These are phyloP conservation scores for Apotomis turbidana DNA, from an alignment of 2,888 invertebrate genomes.

Conservation along the genomic window DNA sequence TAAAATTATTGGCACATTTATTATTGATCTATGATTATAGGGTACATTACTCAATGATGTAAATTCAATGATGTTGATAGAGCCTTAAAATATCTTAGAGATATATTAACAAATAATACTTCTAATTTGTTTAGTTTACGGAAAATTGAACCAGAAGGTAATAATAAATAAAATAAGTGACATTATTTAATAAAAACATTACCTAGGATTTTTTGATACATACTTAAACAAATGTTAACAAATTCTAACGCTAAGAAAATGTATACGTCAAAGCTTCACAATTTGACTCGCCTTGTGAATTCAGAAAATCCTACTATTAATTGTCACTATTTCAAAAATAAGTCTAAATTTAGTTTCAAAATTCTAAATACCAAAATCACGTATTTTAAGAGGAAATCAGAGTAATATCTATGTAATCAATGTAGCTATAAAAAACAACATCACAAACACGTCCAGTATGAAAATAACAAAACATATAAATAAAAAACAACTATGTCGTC, in stretches of 20 bases:
- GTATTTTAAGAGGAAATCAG: slow-evolving; percentile 1
- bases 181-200: not conserved
- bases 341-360: slow-evolving; percentile 1
- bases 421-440: not conserved
- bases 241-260: slow-evolving; percentile 22
- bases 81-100: no score
- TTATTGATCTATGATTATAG: no score
- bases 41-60: not conserved
- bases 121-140: not conserved
- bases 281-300: slow-evolving; percentile 14
- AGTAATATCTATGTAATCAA: slow-evolving; percentile 6
- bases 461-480: slow-evolving; percentile 8
- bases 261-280: slow-evolving; percentile 6
- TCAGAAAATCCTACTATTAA: slow-evolving; percentile 3
- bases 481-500: slow-evolving; percentile 3
- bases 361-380: slow-evolving; percentile 11
- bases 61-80: not conserved
- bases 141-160: not conserved
- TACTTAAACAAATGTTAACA: not conserved
- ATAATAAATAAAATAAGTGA: not conserved
- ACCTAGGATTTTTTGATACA: not conserved
- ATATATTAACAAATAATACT: not conserved
- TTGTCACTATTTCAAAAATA: not conserved
- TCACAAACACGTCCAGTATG: slow-evolving; percentile 2
- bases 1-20: no score